Percentiles rank a stretch among this genome's conserved stretches.
Evolutionary conservation across 2,797 vertebrate genomes (phyloP).

Genomic region (Manis pentadactyla): DNA sequence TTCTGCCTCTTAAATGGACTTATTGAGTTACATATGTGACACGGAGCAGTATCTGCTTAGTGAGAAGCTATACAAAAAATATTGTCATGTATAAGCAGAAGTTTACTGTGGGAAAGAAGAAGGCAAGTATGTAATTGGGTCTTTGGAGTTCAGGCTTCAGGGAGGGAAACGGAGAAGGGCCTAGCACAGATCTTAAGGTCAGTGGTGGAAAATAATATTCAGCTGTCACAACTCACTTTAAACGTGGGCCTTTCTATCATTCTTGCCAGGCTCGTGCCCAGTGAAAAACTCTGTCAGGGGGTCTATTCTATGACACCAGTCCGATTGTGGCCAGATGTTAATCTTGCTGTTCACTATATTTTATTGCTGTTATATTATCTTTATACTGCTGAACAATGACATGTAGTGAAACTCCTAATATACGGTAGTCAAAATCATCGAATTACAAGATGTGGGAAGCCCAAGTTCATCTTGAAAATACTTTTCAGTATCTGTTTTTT

Average conservation of each 20-base stretch:
- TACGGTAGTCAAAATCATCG: background rate
- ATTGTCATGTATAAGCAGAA: background rate
- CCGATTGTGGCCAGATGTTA: slow-evolving; percentile 52
- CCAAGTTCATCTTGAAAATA: slow-evolving; percentile 16
- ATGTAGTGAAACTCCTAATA: background rate
- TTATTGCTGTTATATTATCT: slow-evolving; percentile 41
- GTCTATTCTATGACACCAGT: background rate
- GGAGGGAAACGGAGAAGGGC: background rate
- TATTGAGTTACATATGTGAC: slow-evolving; percentile 32
- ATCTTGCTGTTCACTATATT: background rate
- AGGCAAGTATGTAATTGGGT: background rate
- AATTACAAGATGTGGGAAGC: background rate
- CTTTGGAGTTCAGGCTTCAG: slow-evolving; percentile 1
- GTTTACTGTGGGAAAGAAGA: slow-evolving; percentile 31
- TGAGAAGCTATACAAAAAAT: background rate
- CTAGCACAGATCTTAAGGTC: background rate
- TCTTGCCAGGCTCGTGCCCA: background rate
- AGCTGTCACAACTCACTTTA: background rate
- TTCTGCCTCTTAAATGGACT: slow-evolving; percentile 2
- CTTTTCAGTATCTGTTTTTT: slow-evolving; percentile 39
- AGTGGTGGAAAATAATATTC: slow-evolving; percentile 12
- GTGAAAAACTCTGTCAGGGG: background rate
- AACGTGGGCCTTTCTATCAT: background rate
- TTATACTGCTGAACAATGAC: background rate
- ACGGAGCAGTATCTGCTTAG: background rate